Evolutionary conservation across 2,797 vertebrate species (phyloP).

Genomic region (Poeciliopsis paucimaculata): DNA sequence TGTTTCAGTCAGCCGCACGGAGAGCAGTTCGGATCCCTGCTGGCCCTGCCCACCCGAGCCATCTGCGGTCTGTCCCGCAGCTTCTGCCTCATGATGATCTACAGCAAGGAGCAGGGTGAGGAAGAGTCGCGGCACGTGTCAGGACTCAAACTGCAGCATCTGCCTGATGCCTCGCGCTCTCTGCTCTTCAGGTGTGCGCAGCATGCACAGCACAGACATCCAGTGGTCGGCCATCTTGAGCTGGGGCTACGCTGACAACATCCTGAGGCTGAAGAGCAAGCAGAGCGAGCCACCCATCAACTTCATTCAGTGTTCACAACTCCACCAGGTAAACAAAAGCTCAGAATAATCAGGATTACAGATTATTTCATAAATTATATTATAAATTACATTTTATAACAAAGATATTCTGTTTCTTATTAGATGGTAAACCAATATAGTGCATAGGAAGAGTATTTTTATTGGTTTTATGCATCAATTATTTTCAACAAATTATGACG

Average conservation of each 20-base stretch:
- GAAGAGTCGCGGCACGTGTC: not conserved
- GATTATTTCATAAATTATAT: too few relatives aligned
- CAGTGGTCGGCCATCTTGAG: constrained; percentile 99
- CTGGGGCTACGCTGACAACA: constrained; percentile 98
- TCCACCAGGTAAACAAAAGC: constrained; percentile 88
- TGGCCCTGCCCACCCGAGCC: constrained; percentile 93
- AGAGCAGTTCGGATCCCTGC: constrained; percentile 91
- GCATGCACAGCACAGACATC: constrained; percentile 98
- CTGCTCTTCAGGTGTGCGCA: constrained; percentile 87
- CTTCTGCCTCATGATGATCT: constrained; percentile 99
- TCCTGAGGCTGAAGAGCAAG: constrained; percentile 95
- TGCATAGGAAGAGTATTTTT: not conserved
- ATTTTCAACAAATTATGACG: not conserved
- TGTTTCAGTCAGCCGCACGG: constrained; percentile 98
- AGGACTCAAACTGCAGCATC: not conserved
- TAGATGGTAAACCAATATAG: not conserved
- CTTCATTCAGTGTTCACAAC: constrained; percentile 95
- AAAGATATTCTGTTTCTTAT: not conserved
- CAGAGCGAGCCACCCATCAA: constrained; percentile 97
- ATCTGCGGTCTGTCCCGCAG: constrained; percentile 94
- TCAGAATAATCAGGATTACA: not conserved
- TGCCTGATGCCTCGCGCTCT: constrained; percentile 14
- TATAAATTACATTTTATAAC: not conserved
- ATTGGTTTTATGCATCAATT: not conserved
- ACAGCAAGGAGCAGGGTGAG: constrained; percentile 98